These are phyloP conservation scores for Clarias macrocephalus DNA, from an alignment of 2,113 vertebrate genomes.

Conservation along the genomic window DNA sequence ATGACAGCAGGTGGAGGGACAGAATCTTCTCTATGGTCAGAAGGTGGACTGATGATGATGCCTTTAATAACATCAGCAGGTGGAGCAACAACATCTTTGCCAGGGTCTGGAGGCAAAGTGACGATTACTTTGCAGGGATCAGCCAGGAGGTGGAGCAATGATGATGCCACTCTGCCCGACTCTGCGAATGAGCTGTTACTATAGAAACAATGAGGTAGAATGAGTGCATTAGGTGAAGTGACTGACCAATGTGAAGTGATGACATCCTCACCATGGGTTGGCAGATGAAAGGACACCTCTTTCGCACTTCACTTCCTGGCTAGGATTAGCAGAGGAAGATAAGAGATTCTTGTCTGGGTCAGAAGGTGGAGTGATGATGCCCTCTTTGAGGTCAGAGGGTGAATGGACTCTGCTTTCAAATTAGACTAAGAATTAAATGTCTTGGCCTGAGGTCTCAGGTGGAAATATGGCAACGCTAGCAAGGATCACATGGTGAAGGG, in stretches of 20 bases:
- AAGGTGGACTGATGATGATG: too few species aligned
- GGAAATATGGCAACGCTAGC: not conserved
- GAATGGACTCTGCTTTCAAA: not conserved
- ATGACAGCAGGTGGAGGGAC: not conserved
- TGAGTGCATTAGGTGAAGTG: too few species aligned
- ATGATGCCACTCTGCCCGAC: too few species aligned
- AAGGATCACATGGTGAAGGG: not conserved
- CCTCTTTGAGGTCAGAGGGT: not conserved
- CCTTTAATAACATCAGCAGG: not conserved
- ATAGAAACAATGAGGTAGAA: too few species aligned
- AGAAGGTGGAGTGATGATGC: not conserved
- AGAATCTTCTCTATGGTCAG: too few species aligned
- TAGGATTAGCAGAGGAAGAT: not conserved
- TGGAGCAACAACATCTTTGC: not conserved
- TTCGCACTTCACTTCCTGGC: too few species aligned
- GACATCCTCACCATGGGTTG: not conserved
- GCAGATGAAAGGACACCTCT: too few species aligned
- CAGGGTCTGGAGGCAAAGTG: not conserved
- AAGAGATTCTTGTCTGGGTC: not conserved
- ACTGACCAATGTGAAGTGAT: not conserved
- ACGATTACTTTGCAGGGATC: too few species aligned
- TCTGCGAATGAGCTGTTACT: too few species aligned
- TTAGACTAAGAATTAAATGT: too few species aligned
- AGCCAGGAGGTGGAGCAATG: too few species aligned
- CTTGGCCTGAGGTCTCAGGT: not conserved